Conservation (phyloP, 2,113 vertebrate species). For the Pyxicephalus adspersus region DNA sequence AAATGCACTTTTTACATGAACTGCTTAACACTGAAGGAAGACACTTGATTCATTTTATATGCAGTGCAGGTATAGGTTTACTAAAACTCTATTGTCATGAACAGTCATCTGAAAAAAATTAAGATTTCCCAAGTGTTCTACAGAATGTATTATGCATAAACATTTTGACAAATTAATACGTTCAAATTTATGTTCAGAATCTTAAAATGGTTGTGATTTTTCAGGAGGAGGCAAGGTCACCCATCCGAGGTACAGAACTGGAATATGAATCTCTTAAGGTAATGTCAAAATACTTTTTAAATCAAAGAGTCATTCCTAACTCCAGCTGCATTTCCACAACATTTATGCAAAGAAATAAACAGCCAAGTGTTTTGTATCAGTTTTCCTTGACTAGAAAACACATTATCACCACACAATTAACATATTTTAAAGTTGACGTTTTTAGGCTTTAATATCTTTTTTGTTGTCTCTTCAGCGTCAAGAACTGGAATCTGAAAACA, state of each 20-base stretch:
- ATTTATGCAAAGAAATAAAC: background rate
- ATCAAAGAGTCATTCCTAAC: background rate
- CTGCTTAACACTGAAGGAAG: no score
- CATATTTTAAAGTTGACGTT: background rate
- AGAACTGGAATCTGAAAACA: constrained; percentile 97
- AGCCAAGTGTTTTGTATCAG: no score
- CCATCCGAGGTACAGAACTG: constrained; percentile 89
- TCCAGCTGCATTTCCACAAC: background rate
- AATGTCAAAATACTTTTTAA: constrained; percentile 50
- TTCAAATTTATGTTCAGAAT: no score
- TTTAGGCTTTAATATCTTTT: background rate
- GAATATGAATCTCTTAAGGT: constrained; percentile 98
- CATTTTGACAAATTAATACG: no score
- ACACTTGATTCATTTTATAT: no score
- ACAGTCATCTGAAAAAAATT: no score
- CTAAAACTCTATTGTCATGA: no score
- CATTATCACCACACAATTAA: background rate
- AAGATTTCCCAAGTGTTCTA: no score
- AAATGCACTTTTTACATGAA: no score
- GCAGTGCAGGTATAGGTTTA: no score
- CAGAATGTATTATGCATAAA: no score
- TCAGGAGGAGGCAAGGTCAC: constrained; percentile 89
- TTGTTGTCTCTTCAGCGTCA: constrained; percentile 78
- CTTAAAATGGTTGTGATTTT: background rate
- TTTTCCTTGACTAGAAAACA: no score